Evolutionary conservation across 2,797 vertebrate species (phyloP), one percentile per base, ranked within the genome.

Genomic region (Sebastes alutus): DNA sequence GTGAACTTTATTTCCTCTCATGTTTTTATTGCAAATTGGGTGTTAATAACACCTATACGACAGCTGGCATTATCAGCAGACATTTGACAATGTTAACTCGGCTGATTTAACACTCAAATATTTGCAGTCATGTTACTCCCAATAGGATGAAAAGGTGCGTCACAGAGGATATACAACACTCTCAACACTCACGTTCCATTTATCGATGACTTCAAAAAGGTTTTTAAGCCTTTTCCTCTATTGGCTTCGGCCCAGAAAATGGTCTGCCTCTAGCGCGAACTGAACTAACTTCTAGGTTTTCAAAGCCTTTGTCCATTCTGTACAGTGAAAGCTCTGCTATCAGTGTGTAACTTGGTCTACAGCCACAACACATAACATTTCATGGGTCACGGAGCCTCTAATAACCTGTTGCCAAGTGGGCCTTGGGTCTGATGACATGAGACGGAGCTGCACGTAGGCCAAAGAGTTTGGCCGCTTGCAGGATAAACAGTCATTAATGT

Each of bases 331-430:
- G 79, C 61, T 77, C 76, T 75, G 67, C 86, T 86, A 88, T 88
- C 87, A 85, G 77, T 83, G 85, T 66, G 73, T 84, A 72, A 88
- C 75, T 87, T 90, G 87, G 91, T 87, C 74, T 68, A 66, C 72
- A 81, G 91, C 85, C 85, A 92, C 75, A 84, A 80, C 81, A 90
- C 84, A 92, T 72, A 89, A 86, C 80, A 86, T 88, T 77, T 88
- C 81, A 83, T 73, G 76, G 83, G 87, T 92, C 72, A 87, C 66
- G 75, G 80, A 87, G 73, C 56, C 84, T 87, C 83, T 77, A 87
- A 82, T 79, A 91, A 85, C 70, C 59, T 68, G 59, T 62, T 90
- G 89, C 93, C 88, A 92, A 90, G 75, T 87, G 75, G 85, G 78
- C 78, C 82, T 89, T 78, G 77, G 75, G 77, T 91, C 74, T 75